Evolutionary conservation across 2,888 invertebrate genomes (phyloP).

Genomic region (Heterodera filipjevi): DNA sequence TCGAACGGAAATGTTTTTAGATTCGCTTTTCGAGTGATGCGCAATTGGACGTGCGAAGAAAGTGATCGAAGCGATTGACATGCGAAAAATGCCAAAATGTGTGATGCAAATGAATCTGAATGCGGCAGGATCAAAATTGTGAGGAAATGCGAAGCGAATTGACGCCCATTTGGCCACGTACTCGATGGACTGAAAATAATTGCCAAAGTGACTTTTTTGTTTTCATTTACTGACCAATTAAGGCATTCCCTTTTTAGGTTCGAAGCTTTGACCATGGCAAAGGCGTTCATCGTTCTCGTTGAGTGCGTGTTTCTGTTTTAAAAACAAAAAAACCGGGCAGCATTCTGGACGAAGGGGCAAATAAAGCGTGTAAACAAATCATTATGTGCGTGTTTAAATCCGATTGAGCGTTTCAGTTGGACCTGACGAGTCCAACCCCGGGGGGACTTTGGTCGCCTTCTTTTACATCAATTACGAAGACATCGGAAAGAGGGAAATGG

Average conservation of each 20-base stretch:
- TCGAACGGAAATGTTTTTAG: neutral
- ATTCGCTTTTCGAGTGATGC: neutral
- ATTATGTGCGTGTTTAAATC: too few relatives aligned
- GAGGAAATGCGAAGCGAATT: neutral
- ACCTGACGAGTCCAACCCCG: neutral
- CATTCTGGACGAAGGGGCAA: neutral
- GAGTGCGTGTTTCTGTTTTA: neutral
- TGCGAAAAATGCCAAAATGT: neutral
- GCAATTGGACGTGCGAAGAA: neutral
- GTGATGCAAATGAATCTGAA: neutral
- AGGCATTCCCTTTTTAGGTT: slow-evolving; percentile 17
- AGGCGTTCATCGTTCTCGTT: slow-evolving; percentile 11
- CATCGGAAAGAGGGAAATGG: neutral
- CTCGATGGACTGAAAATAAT: neutral
- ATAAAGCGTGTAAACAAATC: neutral
- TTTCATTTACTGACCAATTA: too few relatives aligned
- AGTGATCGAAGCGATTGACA: neutral
- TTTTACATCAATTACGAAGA: neutral
- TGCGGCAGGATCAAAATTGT: neutral
- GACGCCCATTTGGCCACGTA: neutral
- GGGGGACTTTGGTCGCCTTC: neutral
- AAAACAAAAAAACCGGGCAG: neutral
- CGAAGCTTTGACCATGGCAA: slow-evolving; percentile 26
- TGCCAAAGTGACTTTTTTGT: neutral
- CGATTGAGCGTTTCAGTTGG: neutral